Evolutionary conservation across 2,113 vertebrate genomes (phyloP).

Genomic region (Microcebus ravelobensis): DNA sequence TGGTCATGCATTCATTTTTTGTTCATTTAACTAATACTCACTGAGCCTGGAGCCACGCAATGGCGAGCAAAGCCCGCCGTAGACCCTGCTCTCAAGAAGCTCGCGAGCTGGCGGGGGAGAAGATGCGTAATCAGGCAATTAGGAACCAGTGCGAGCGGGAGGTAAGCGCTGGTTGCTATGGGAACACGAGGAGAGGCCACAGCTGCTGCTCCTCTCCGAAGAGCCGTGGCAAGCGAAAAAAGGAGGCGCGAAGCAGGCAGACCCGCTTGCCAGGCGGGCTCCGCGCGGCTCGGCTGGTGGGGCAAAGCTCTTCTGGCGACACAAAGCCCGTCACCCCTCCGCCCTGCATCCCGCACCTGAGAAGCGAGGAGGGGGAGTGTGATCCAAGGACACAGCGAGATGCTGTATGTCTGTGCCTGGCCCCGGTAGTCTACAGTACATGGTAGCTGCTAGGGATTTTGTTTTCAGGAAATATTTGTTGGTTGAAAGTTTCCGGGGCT

Average conservation of each 20-base stretch:
- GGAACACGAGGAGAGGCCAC: constrained; percentile 75
- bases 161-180: constrained; percentile 78
- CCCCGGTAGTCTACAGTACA: background rate
- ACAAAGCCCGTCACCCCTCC: constrained; percentile 15
- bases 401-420: background rate
- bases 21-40: constrained; percentile 75
- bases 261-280: constrained; percentile 47
- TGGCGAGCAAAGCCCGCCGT: constrained; percentile 53
- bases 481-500: background rate
- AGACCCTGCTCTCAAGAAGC: constrained; percentile 74
- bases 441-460: background rate
- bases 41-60: constrained; percentile 39
- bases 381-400: background rate
- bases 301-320: background rate
- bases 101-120: constrained; percentile 37
- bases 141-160: constrained; percentile 72
- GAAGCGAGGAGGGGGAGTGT: background rate
- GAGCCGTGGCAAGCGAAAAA: constrained; percentile 57
- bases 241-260: background rate
- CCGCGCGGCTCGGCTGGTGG: background rate
- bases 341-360: background rate
- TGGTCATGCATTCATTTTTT: constrained; percentile 73
- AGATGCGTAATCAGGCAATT: constrained; percentile 79
- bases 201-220: constrained; percentile 75
- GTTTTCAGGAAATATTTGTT: constrained; percentile 29